Percentiles rank a stretch among this genome's conserved stretches.
Evolutionary conservation across 2,888 invertebrate genomes (phyloP).

Genomic region (Nemurella pictetii): DNA sequence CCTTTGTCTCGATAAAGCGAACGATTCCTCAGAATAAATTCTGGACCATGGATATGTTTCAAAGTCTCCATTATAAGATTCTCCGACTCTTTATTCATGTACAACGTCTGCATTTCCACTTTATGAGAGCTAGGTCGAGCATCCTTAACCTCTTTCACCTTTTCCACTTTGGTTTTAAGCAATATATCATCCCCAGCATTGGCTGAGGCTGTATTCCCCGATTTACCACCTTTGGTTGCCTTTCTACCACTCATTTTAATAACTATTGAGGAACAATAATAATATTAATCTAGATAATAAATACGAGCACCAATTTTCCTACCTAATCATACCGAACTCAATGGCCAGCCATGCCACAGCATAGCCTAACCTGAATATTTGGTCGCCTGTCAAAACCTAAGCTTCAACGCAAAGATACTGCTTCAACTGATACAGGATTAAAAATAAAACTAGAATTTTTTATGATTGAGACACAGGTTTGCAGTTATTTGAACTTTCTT

Average conservation of each 20-base stretch:
- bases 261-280: not conserved
- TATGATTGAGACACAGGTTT: too few relatives aligned
- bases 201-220: not conserved
- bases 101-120: conserved; percentile 75
- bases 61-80: conserved; percentile 74
- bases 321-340: not conserved
- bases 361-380: conserved; percentile 1
- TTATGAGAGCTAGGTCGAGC: conserved; percentile 50
- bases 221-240: not conserved
- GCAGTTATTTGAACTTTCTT: too few relatives aligned
- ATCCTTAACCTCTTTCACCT: not conserved
- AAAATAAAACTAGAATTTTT: too few relatives aligned
- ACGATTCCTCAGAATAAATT: conserved; percentile 55
- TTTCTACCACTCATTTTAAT: not conserved
- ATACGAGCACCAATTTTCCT: not conserved
- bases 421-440: too few relatives aligned
- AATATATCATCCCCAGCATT: conserved; percentile 5
- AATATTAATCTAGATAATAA: not conserved
- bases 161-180: conserved; percentile 8
- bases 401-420: not conserved
- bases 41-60: conserved; percentile 72
- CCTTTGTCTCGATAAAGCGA: conserved; percentile 65
- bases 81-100: conserved; percentile 69
- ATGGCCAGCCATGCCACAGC: not conserved
- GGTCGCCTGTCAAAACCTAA: not conserved